Evolutionary conservation across 2,888 invertebrate species (phyloP), one percentile per base, ranked within the genome.

Genomic region (Melieria picta): DNA sequence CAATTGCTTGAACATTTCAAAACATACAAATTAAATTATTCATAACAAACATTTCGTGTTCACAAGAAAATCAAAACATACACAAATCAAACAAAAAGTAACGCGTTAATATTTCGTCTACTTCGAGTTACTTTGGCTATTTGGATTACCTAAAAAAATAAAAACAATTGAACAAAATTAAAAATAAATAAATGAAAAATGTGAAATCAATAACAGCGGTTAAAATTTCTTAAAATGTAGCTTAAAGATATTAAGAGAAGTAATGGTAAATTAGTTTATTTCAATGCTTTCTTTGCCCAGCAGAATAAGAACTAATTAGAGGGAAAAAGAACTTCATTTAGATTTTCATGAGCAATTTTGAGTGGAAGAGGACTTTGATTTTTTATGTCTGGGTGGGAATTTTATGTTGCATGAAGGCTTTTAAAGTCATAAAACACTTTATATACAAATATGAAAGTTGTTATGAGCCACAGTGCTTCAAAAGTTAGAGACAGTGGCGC

Each of bases 91-190:
- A 61, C 72, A 65, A 73, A 78, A 79, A 63, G 63, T 77, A 79
- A 78, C 77, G 75, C 76, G 76, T 57, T 69, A 43, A 75, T 76
- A 77, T 76, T 80, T 76, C 79, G 78, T 80, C 83, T 87, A 86
- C 79, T 85, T 85, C 79, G 80, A 79, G 83, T 86, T 86, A 85
- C 84, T 84, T 81, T 86, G 84, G 84, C 82, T 86, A 84, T 84
- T 82, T 78, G 84, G 86, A 80, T 85, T 86, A 79, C 86, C 84
- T 85, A 87, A 78, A 83, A 30, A 63, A 73, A 82, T 77, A 79
- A 79, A 77, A 77, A 78, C 79, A 79, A 74, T 70, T 73, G 77
- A 75, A 79, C 74, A 75, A 77, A 74, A 78, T 79, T 75, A 70
- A 73, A 73, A 77, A 65, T 71, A 65, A 10, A 45, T 5, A 56